Conservation (phyloP, 1,140 invertebrate genomes). For the Thaumetopoea pityocampa region DNA sequence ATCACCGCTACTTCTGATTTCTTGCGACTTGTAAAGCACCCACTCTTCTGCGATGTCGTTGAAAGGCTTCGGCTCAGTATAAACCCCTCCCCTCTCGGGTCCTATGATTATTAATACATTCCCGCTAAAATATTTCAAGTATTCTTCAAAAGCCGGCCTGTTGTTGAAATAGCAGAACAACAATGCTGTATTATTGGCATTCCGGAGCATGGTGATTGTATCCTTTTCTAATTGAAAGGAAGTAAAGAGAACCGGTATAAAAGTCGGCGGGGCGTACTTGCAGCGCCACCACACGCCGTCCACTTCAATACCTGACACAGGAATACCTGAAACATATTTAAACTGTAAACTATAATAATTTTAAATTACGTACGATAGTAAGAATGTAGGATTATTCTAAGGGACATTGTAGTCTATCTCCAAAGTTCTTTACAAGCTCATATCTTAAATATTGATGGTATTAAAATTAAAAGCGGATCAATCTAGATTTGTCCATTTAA, state of each 20-base stretch:
- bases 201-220: conserved; percentile 32
- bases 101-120: conserved; percentile 82
- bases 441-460: too few species aligned
- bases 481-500: too few species aligned
- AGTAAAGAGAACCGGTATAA: conserved; percentile 62
- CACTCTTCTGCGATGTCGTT: conserved; percentile 71
- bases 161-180: conserved; percentile 89
- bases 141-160: conserved; percentile 79
- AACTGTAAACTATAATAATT: too few species aligned
- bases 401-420: too few species aligned
- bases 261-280: conserved; percentile 68
- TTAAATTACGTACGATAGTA: too few species aligned
- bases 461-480: too few species aligned
- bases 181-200: conserved; percentile 72
- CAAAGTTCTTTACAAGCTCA: too few species aligned
- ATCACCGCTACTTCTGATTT: conserved; percentile 60
- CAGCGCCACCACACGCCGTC: conserved; percentile 71
- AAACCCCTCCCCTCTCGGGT: conserved; percentile 78
- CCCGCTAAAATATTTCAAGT: conserved; percentile 79
- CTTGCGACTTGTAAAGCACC: conserved; percentile 45
- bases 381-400: too few species aligned
- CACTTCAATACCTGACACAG: conserved; percentile 63
- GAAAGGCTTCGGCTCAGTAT: conserved; percentile 82
- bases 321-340: conserved; percentile 49
- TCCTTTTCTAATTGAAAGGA: conserved; percentile 44